phyloP scores from a whole-genome alignment of 1,140 invertebrate genomes.

The Ostrea denselamellosa region DNA sequence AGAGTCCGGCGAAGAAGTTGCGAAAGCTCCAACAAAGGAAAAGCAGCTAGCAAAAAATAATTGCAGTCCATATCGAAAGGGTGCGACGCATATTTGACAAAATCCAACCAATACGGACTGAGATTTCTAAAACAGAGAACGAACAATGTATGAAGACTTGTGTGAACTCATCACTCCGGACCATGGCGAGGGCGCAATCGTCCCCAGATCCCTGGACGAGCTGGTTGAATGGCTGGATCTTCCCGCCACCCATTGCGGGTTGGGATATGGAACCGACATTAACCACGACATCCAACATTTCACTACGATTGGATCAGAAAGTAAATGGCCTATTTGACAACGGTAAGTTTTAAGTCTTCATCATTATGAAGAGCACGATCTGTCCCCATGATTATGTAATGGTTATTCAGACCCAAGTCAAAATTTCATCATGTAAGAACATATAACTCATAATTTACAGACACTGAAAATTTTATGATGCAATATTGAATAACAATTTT shows the following conservation, averaged over 20 bases:
- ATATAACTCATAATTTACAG: too few species aligned
- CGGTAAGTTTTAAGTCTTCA: conserved; percentile 56
- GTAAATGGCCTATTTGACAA: conserved; percentile 73
- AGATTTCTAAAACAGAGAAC: conserved; percentile 22
- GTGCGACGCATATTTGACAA: conserved; percentile 49
- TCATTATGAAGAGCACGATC: too few species aligned
- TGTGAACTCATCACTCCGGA: conserved; percentile 35
- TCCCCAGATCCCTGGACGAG: conserved; percentile 67
- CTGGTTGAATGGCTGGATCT: conserved; percentile 69
- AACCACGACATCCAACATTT: conserved; percentile 65
- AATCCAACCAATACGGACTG: conserved; percentile 49
- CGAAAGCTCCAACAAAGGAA: not conserved
- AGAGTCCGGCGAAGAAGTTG: conserved; percentile 50
- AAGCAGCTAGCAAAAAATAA: not conserved
- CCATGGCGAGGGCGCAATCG: conserved; percentile 46
- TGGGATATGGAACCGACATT: conserved; percentile 50
- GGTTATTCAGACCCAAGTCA: too few species aligned
- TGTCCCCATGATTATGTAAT: too few species aligned
- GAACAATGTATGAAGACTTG: conserved; percentile 51
- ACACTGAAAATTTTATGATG: too few species aligned
- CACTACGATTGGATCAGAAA: conserved; percentile 68
- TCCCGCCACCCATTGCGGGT: conserved; percentile 42
- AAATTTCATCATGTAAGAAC: too few species aligned
- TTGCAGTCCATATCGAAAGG: conserved; percentile 2
- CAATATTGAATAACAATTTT: too few species aligned